phyloP scores from a whole-genome alignment of 2,797 vertebrate species.

The Prunella strophiata region DNA sequence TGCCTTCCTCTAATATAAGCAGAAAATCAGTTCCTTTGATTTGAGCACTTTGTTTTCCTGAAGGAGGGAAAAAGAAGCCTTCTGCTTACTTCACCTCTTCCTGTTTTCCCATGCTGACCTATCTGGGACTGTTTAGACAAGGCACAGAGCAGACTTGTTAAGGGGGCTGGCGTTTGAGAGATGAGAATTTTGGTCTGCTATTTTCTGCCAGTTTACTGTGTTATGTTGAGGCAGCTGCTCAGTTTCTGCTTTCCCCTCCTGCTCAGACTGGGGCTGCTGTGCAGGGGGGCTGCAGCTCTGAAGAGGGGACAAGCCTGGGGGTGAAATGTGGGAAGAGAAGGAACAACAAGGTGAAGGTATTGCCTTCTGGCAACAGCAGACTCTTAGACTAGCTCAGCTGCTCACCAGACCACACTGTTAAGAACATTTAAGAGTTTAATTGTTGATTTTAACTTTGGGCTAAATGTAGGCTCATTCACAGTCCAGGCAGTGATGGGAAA shows the following conservation, averaged over 20 bases:
- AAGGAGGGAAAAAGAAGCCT: not conserved
- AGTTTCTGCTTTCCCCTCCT: not conserved
- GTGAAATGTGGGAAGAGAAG: not conserved
- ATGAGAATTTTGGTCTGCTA: not conserved
- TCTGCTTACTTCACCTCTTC: conserved; percentile 29
- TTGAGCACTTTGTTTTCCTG: not conserved
- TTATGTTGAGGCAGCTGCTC: not conserved
- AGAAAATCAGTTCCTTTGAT: conserved; percentile 21
- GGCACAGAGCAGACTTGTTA: not conserved
- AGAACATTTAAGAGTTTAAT: not conserved
- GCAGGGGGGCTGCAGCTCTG: accelerated
- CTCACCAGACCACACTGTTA: not conserved
- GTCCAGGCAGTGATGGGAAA: not conserved
- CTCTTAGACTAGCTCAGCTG: not conserved
- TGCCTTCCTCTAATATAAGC: not conserved
- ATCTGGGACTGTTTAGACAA: not conserved
- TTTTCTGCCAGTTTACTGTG: not conserved
- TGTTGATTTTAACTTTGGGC: not conserved
- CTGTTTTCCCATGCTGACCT: not conserved
- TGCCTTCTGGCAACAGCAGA: not conserved
- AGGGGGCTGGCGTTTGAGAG: not conserved
- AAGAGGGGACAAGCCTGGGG: accelerated
- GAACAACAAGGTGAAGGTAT: not conserved
- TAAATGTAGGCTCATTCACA: not conserved
- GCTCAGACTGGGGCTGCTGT: not conserved